Evolutionary conservation across 2,113 vertebrate genomes (phyloP).

Genomic region (Caloenas nicobarica): DNA sequence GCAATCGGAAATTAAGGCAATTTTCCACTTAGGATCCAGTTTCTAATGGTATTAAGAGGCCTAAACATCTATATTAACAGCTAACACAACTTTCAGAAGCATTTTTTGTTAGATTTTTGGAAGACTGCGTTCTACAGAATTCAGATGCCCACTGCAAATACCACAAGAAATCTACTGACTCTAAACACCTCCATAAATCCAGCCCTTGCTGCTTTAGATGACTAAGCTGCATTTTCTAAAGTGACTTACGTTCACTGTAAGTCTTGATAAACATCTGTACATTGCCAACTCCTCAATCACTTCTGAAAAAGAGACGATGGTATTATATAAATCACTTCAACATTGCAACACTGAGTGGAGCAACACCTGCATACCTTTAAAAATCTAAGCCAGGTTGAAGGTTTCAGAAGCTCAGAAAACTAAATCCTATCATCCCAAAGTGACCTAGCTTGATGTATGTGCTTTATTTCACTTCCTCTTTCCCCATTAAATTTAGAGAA

Average conservation of each 20-base stretch:
- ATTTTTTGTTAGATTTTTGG: background rate
- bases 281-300: background rate
- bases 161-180: background rate
- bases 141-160: background rate
- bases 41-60: background rate
- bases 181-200: background rate
- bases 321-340: background rate
- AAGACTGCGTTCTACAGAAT: background rate
- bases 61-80: background rate
- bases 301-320: background rate
- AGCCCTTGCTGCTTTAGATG: background rate
- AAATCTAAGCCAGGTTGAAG: background rate
- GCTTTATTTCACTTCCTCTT: background rate
- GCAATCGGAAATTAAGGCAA: background rate
- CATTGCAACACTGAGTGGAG: background rate
- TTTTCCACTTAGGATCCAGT: background rate
- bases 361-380: constrained; percentile 15
- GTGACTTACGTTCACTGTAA: background rate
- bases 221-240: constrained; percentile 35
- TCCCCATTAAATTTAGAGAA: background rate
- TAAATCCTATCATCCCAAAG: background rate
- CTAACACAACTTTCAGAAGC: background rate
- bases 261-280: constrained; percentile 66
- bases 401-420: background rate
- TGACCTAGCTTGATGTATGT: background rate